Conservation (phyloP, 2,888 invertebrate species). For the Smittia sp. region DNA sequence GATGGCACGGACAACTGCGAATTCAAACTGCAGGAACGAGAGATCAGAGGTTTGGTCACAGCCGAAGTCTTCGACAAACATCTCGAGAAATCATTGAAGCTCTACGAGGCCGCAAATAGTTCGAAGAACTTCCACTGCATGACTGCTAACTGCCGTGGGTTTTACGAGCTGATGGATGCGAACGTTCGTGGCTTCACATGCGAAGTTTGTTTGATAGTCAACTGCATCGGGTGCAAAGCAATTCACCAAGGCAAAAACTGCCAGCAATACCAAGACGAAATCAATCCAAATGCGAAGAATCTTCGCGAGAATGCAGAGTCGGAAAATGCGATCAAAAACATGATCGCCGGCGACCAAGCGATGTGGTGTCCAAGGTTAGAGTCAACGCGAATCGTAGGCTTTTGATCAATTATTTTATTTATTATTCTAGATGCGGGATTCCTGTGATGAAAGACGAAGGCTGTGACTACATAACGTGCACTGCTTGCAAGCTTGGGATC, state of each 20-base stretch:
- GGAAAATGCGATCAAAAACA: slow-evolving; percentile 71
- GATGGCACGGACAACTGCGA: slow-evolving; percentile 71
- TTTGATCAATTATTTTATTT: too few relatives aligned
- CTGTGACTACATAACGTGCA: slow-evolving; percentile 88
- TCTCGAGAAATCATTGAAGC: slow-evolving; percentile 73
- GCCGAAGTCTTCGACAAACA: slow-evolving; percentile 72
- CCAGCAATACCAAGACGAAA: slow-evolving; percentile 71
- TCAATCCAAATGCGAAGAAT: slow-evolving; percentile 58
- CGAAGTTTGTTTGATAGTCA: slow-evolving; percentile 73
- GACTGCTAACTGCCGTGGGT: slow-evolving; percentile 78
- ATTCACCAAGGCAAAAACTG: slow-evolving; percentile 78
- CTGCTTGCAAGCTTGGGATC: slow-evolving; percentile 89
- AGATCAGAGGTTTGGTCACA: slow-evolving; percentile 77
- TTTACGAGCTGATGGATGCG: slow-evolving; percentile 59
- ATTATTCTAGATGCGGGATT: slow-evolving; percentile 11
- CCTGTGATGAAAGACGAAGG: slow-evolving; percentile 88
- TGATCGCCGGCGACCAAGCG: slow-evolving; percentile 81
- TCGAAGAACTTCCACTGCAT: slow-evolving; percentile 85
- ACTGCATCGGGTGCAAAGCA: slow-evolving; percentile 85
- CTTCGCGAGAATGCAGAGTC: slow-evolving; percentile 48
- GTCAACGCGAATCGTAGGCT: too few relatives aligned
- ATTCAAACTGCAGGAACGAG: slow-evolving; percentile 74
- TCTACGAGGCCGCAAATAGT: slow-evolving; percentile 73
- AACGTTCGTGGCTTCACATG: slow-evolving; percentile 80
- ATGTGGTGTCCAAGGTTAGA: slow-evolving; percentile 67